A percentile compares a stretch with the other conserved stretches of the same genome.
Conservation (phyloP, 2,797 vertebrate genomes). For the Lutra lutra region DNA sequence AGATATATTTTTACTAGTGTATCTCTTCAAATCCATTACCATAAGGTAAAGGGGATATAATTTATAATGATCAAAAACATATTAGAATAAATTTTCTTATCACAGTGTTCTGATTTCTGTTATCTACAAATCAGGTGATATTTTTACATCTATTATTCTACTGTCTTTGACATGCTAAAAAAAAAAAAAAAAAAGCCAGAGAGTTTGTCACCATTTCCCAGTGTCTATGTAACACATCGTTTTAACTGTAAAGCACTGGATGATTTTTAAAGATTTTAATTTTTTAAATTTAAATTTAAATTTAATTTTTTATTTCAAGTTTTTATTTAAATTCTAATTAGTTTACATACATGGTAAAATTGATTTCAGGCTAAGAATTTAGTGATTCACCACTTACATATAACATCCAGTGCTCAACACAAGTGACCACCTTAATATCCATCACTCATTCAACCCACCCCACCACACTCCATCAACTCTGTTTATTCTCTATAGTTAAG, state of each 20-base stretch:
- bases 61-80: background rate
- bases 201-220: background rate
- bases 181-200: background rate
- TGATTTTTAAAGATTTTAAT: background rate
- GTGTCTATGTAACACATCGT: background rate
- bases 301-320: background rate
- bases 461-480: background rate
- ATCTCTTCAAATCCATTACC: background rate
- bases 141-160: background rate
- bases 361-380: background rate
- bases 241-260: background rate
- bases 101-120: background rate
- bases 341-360: background rate
- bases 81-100: background rate
- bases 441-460: background rate
- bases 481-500: background rate
- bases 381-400: background rate
- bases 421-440: background rate
- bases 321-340: background rate
- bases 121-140: background rate
- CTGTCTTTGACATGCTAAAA: background rate
- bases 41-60: background rate
- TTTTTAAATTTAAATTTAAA: background rate
- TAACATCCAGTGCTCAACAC: background rate
- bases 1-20: background rate